These are phyloP conservation scores for Stomorhina lunata DNA, from an alignment of 2,888 invertebrate species.

Conservation along the genomic window DNA sequence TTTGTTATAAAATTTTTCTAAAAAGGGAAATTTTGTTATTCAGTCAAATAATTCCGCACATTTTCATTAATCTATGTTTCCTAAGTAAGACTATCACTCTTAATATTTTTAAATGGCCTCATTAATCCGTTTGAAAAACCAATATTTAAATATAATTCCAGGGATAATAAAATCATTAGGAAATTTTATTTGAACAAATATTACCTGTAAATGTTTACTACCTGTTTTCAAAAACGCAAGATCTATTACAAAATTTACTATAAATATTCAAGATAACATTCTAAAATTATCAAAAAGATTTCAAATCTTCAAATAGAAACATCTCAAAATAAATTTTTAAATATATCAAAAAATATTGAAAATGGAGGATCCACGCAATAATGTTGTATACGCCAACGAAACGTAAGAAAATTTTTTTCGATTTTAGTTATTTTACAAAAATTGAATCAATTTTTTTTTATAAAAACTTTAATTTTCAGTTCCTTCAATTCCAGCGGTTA, in stretches of 20 bases:
- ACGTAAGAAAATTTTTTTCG: too few species aligned
- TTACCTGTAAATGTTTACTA: neutral
- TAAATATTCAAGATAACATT: neutral
- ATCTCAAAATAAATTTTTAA: neutral
- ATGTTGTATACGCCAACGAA: conserved; percentile 3
- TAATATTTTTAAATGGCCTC: too few species aligned
- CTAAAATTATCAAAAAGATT: neutral
- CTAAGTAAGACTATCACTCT: too few species aligned
- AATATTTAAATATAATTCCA: neutral
- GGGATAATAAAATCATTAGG: conserved; percentile 2
- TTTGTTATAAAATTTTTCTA: too few species aligned
- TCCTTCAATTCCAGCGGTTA: conserved; percentile 43
- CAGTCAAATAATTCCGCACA: too few species aligned
- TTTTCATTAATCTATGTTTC: too few species aligned
- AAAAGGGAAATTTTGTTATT: too few species aligned
- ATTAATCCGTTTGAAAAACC: neutral
- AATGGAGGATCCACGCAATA: conserved; percentile 38
- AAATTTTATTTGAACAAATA: neutral
- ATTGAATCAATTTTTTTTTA: too few species aligned
- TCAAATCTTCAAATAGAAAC: neutral
- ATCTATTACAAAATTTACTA: neutral
- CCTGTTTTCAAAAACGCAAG: neutral
- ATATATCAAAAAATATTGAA: neutral
- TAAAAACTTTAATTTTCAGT: too few species aligned
- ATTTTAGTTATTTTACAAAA: too few species aligned